Evolutionary conservation across 1,140 invertebrate genomes (phyloP).

Genomic region (Leptonema lineaticorne): DNA sequence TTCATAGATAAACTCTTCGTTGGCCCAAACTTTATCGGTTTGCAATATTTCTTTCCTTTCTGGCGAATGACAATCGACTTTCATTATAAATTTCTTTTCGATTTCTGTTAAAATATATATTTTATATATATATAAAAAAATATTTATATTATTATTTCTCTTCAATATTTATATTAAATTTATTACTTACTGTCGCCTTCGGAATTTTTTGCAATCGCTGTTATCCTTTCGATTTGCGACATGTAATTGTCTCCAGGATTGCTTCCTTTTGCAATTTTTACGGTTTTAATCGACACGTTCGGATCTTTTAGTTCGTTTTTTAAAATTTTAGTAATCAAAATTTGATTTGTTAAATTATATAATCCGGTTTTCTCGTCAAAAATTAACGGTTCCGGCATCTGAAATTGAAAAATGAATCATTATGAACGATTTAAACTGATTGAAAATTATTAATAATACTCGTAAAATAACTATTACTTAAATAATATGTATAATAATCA

Average conservation of each 20-base stretch:
- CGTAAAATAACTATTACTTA: too few species aligned
- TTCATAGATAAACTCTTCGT: slow-evolving; percentile 45
- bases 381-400: slow-evolving; percentile 6
- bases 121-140: neutral
- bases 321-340: slow-evolving; percentile 40
- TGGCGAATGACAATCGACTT: slow-evolving; percentile 33
- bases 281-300: slow-evolving; percentile 43
- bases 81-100: slow-evolving; percentile 44
- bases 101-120: slow-evolving; percentile 41
- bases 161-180: neutral
- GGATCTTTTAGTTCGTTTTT: slow-evolving; percentile 46
- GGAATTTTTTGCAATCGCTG: slow-evolving; percentile 43
- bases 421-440: too few species aligned
- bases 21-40: slow-evolving; percentile 43
- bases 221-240: slow-evolving; percentile 46
- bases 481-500: too few species aligned
- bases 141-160: neutral
- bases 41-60: slow-evolving; percentile 23
- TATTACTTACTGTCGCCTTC: slow-evolving; percentile 45
- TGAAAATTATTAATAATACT: too few species aligned
- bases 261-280: slow-evolving; percentile 43
- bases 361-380: neutral
- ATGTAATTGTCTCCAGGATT: slow-evolving; percentile 51
- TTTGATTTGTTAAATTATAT: neutral
- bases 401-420: too few species aligned